phyloP scores from a whole-genome alignment of 1,140 invertebrate genomes.

The Teleopsis dalmanni region DNA sequence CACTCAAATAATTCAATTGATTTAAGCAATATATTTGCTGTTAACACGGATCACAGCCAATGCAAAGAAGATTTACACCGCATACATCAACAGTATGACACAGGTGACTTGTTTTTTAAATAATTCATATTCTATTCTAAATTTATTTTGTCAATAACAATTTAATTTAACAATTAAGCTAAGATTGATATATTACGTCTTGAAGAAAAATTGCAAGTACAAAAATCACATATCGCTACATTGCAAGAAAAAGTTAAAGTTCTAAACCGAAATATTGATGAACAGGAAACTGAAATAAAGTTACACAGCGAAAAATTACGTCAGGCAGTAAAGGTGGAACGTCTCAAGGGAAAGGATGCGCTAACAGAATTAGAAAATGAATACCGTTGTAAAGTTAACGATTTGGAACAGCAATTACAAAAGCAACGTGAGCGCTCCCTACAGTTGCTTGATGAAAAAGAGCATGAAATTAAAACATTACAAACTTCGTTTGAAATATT shows the following conservation, averaged over 20 bases:
- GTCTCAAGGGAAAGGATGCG: conserved; percentile 53
- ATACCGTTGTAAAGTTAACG: conserved; percentile 51
- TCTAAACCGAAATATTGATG: conserved; percentile 54
- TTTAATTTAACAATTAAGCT: too few species aligned
- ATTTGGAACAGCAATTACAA: conserved; percentile 66
- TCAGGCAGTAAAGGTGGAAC: conserved; percentile 47
- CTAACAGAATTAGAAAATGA: conserved; percentile 47
- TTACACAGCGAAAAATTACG: conserved; percentile 47
- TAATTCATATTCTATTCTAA: background rate
- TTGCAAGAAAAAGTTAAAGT: conserved; percentile 58
- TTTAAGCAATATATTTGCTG: conserved; percentile 46
- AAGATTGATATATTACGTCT: conserved; percentile 19
- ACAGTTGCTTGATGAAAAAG: conserved; percentile 68
- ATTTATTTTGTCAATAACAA: too few species aligned
- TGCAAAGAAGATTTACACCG: conserved; percentile 49
- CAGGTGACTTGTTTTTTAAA: too few species aligned
- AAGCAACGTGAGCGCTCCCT: conserved; percentile 72
- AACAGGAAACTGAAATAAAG: conserved; percentile 50
- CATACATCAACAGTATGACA: conserved; percentile 45
- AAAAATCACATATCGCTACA: conserved; percentile 54
- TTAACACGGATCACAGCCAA: conserved; percentile 20
- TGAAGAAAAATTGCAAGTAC: conserved; percentile 30
- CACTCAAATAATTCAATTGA: conserved; percentile 50
- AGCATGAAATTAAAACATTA: conserved; percentile 64
- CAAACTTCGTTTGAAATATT: conserved; percentile 53